A percentile compares a stretch with the other conserved stretches of the same genome.
These are phyloP conservation scores for Rattus rattus DNA, from an alignment of 2,113 vertebrate species.

Conservation along the genomic window DNA sequence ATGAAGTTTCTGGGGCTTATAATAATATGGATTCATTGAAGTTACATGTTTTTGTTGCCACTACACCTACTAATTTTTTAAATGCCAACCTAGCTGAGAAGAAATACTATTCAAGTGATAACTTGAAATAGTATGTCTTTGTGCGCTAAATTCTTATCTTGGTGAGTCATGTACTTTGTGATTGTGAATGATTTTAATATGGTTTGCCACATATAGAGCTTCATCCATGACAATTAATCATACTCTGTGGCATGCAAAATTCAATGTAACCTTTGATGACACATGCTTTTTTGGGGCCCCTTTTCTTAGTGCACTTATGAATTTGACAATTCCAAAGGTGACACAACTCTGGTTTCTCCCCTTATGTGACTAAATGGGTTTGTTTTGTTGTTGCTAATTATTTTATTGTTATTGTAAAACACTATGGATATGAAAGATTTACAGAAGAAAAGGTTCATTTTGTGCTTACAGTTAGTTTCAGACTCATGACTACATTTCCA, in stretches of 20 bases:
- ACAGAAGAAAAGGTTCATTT: neutral
- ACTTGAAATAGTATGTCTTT: neutral
- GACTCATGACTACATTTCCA: neutral
- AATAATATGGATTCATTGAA: neutral
- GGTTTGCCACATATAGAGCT: neutral
- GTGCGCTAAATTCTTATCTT: neutral
- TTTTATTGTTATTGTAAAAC: neutral
- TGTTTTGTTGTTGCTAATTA: neutral
- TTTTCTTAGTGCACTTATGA: neutral
- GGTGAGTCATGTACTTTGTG: too few relatives aligned
- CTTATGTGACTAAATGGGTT: neutral
- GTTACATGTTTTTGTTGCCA: neutral
- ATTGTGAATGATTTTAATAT: neutral
- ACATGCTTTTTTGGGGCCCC: neutral
- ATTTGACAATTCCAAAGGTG: neutral
- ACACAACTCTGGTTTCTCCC: neutral
- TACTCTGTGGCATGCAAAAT: neutral
- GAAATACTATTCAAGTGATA: neutral
- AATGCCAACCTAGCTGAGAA: neutral
- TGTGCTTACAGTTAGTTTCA: neutral
- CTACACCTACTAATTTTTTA: neutral
- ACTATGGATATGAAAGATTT: neutral
- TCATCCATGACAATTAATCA: neutral
- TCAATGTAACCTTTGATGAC: neutral
- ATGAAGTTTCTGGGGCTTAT: fast-evolving